These are phyloP conservation scores for Nilaparvata lugens DNA, from an alignment of 1,140 invertebrate species.

Conservation along the genomic window DNA sequence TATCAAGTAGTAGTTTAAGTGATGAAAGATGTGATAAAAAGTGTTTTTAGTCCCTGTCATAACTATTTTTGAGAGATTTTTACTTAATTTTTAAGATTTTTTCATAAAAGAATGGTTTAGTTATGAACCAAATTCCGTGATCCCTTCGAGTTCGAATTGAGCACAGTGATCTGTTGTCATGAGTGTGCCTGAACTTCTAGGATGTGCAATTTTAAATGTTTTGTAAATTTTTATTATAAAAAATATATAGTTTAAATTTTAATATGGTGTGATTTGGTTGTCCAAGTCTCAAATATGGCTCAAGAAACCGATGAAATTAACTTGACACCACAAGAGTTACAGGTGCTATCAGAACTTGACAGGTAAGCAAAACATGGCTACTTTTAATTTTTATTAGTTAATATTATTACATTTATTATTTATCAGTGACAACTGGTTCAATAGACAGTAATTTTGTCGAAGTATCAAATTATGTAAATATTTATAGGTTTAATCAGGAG, in stretches of 20 bases:
- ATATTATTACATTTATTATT: no score
- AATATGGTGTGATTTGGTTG: not conserved
- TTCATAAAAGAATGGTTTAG: not conserved
- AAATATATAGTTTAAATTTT: not conserved
- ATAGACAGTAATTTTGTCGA: no score
- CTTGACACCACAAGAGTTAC: constrained; percentile 62
- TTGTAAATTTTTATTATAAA: not conserved
- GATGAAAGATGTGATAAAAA: not conserved
- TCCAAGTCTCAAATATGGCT: constrained; percentile 32
- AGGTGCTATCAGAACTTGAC: constrained; percentile 74
- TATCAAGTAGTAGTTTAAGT: not conserved
- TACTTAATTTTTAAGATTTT: not conserved
- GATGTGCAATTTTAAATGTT: constrained; percentile 3
- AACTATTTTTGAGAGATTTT: not conserved
- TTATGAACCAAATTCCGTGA: not conserved
- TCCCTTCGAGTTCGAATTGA: not conserved
- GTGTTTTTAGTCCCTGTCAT: not conserved
- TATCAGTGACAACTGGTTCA: no score
- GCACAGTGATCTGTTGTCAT: constrained; percentile 6
- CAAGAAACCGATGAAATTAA: constrained; percentile 45
- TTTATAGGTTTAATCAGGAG: no score
- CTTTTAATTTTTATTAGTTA: constrained; percentile 3
- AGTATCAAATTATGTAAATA: no score
- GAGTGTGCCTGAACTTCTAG: not conserved
- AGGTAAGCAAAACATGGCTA: constrained; percentile 45